Evolutionary conservation across 1,140 invertebrate genomes (phyloP).

Genomic region (Eulimnadia texana): DNA sequence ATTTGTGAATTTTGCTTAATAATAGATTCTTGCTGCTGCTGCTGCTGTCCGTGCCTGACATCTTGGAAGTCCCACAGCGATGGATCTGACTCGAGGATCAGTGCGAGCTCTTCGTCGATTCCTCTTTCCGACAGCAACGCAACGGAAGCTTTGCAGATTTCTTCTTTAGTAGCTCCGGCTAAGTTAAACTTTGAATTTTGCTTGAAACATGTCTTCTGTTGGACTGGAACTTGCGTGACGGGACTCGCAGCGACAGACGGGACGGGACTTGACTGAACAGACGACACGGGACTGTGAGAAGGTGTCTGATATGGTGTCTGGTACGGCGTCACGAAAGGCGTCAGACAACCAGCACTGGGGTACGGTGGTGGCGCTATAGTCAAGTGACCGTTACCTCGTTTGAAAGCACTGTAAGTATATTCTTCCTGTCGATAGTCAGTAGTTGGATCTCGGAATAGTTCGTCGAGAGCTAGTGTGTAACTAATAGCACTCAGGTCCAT

Average conservation of each 20-base stretch:
- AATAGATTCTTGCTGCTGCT: slow-evolving; percentile 2
- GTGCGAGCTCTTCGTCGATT: slow-evolving; percentile 42
- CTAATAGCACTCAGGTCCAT: slow-evolving; percentile 14
- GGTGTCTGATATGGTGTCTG: background rate
- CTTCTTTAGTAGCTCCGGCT: background rate
- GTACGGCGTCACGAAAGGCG: slow-evolving; percentile 13
- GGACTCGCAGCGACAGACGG: background rate
- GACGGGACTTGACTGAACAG: slow-evolving; percentile 8
- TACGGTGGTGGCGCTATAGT: background rate
- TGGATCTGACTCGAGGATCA: slow-evolving; percentile 46
- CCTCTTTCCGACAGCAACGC: slow-evolving; percentile 28
- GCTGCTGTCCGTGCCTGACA: no score
- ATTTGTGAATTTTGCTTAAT: no score
- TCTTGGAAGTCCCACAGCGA: slow-evolving; percentile 35
- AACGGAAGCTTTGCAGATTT: background rate
- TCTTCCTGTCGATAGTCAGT: background rate
- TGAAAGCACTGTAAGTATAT: background rate
- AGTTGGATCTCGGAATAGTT: background rate
- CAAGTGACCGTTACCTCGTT: background rate
- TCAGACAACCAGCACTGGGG: slow-evolving; percentile 1
- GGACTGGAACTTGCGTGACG: background rate
- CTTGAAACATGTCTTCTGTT: background rate
- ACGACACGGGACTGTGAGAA: slow-evolving; percentile 5
- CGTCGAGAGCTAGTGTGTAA: slow-evolving; percentile 7
- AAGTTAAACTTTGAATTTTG: no score